Evolutionary conservation across 2,797 vertebrate species (phyloP).

Genomic region (Ispidina lecontei): DNA sequence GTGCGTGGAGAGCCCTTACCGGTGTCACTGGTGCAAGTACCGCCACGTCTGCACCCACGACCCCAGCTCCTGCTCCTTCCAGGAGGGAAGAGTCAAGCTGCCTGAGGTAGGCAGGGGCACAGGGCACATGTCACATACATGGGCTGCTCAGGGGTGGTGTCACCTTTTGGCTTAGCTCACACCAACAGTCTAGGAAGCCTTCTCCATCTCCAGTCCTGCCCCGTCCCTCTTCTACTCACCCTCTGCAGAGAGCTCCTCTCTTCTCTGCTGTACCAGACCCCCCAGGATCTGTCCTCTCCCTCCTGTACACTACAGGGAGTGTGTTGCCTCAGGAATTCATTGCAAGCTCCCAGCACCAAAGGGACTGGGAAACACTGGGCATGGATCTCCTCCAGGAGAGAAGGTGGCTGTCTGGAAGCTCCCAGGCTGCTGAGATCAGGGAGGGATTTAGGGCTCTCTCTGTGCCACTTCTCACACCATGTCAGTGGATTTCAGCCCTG

Average conservation of each 20-base stretch:
- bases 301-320: not conserved
- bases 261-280: not conserved
- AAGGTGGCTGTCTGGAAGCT: not conserved
- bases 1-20: slow-evolving; percentile 95
- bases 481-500: not conserved
- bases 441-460: not conserved
- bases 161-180: not conserved
- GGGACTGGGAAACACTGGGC: not conserved
- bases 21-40: slow-evolving; percentile 99
- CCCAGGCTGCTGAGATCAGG: not conserved
- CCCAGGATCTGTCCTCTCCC: not conserved
- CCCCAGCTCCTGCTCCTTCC: slow-evolving; percentile 95
- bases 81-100: slow-evolving; percentile 93
- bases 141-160: not conserved
- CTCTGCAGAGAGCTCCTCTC: not conserved
- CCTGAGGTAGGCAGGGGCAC: slow-evolving; percentile 84
- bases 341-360: not conserved
- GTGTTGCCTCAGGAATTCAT: not conserved
- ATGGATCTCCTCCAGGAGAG: not conserved
- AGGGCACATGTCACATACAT: rapidly evolving
- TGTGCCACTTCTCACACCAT: not conserved
- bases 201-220: not conserved
- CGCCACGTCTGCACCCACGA: slow-evolving; percentile 95
- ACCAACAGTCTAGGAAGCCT: not conserved
- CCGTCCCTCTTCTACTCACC: not conserved